These are phyloP conservation scores for Trachurus trachurus DNA, from an alignment of 2,797 vertebrate species.

Conservation along the genomic window DNA sequence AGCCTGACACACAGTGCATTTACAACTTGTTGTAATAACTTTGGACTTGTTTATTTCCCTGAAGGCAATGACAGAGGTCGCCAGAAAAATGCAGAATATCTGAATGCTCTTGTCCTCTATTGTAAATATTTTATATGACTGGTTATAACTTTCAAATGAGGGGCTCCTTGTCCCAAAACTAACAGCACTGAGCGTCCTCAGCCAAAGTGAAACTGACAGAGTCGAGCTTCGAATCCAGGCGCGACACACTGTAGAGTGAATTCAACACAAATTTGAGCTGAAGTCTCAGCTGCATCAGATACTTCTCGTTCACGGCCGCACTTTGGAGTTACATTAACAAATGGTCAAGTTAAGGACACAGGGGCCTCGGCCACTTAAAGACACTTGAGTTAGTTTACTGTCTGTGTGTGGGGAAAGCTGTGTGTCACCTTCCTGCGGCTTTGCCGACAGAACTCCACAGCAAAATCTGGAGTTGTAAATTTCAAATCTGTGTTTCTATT, in stretches of 20 bases:
- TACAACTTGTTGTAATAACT: constrained; percentile 43
- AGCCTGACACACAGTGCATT: constrained; percentile 28
- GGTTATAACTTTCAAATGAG: constrained; percentile 2
- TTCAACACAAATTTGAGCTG: constrained; percentile 25
- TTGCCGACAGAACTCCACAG: constrained; percentile 22
- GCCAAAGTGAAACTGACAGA: constrained; percentile 15
- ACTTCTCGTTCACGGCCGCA: neutral
- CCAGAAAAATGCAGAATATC: constrained; percentile 27
- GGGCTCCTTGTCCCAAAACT: constrained; percentile 8
- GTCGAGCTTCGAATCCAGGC: constrained; percentile 25
- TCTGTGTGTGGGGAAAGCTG: constrained; percentile 20
- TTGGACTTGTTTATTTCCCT: constrained; percentile 37
- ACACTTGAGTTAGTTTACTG: constrained; percentile 45
- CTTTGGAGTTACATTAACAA: constrained; percentile 37
- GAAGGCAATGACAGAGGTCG: neutral
- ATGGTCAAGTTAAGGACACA: constrained; percentile 23
- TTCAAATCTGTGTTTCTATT: constrained; percentile 45
- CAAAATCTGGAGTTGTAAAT: constrained; percentile 40
- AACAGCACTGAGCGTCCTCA: neutral
- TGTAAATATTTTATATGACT: constrained; percentile 9
- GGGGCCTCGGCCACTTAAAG: constrained; percentile 36
- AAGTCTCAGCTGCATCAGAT: constrained; percentile 27
- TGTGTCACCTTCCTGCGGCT: constrained; percentile 28
- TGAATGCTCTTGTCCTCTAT: neutral
- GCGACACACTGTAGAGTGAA: constrained; percentile 41